Evolutionary conservation across 2,113 vertebrate genomes (phyloP).

Genomic region (Erythrocebus patas): DNA sequence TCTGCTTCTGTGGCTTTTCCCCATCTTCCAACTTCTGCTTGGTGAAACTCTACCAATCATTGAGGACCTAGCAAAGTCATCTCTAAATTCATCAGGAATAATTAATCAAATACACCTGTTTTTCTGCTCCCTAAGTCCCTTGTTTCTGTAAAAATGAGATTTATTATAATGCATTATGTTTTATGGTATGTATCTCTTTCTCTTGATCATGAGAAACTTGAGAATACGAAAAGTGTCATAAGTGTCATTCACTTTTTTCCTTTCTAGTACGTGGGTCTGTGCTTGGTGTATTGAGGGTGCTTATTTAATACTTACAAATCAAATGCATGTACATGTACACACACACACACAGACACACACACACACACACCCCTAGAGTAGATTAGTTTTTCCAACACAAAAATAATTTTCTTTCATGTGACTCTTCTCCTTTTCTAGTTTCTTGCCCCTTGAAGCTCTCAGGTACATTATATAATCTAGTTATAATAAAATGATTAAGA

Average conservation of each 20-base stretch:
- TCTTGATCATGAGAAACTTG: constrained; percentile 13
- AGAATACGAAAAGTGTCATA: neutral
- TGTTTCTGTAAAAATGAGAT: constrained; percentile 3
- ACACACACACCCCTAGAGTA: neutral
- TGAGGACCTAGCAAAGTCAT: constrained; percentile 5
- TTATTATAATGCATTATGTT: neutral
- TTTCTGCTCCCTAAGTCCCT: neutral
- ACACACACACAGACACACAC: neutral
- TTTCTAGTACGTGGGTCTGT: neutral
- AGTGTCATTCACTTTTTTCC: neutral
- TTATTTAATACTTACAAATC: neutral
- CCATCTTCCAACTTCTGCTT: constrained; percentile 28
- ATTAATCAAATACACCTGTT: constrained; percentile 18
- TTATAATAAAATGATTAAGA: constrained; percentile 46
- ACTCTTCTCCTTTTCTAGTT: neutral
- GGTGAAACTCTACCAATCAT: neutral
- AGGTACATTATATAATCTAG: constrained; percentile 24
- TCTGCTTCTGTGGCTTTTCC: neutral
- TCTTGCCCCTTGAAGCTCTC: neutral
- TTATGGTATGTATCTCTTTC: neutral
- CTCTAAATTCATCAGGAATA: constrained; percentile 1
- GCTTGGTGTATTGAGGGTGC: neutral
- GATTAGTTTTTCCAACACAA: neutral
- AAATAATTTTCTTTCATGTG: constrained; percentile 26
- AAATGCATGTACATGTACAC: neutral